Base-by-base conservation (phyloP, 2,797 vertebrate species). In the Orientallactaga sibirica region DNA sequence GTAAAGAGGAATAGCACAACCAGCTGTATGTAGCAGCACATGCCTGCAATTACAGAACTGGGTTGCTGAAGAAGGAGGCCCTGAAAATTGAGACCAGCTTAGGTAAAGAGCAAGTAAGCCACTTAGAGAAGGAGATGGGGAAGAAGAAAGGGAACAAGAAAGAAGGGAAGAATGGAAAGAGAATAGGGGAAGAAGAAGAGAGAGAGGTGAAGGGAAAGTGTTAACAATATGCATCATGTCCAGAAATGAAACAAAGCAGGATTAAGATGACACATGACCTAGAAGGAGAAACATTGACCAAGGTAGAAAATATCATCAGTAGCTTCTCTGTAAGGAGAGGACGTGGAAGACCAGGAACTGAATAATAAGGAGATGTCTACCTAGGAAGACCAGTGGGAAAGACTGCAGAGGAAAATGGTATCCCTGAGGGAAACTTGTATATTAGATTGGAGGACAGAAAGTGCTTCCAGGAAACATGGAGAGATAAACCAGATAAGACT, bases 361-460 rank as follows among this genome's bases (percentile, higher is more conserved):
- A 48, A 78, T 24, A 64, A 9, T 19, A 41, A 33, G 79, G 12
- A 64, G 22, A 3, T 1, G 6, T 11, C 37, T 5, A 0, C 19
- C n/a, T 66, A n/a, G 33, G 62, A 75, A 70, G 22, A 25, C 15
- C 1, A 4, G 1, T 3, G 3, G 24, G 27, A 12, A 41, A 37
- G 20, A 52, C 29, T 74, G 4, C 43, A 48, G 27, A 25, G 10
- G 7, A 41, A 74, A 71, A 3, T 19, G 10, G 7, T 1, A 58
- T 2, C 27, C 16, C 4, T 5, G 12, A n/a, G 1, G 4, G 14
- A 4, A 10, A 20, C 3, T 55, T 18, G 0, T 5, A 20, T 29
- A 25, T 10, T 20, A 2, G 15, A 2, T 1, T 20, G 16, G 22
- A 88, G 75, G 22, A 5, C 14, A 24, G 48, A 58, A 48, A 77